Evolutionary conservation across 2,113 vertebrate genomes (phyloP), one percentile per base, ranked within the genome.

Genomic region (Suncus etruscus): DNA sequence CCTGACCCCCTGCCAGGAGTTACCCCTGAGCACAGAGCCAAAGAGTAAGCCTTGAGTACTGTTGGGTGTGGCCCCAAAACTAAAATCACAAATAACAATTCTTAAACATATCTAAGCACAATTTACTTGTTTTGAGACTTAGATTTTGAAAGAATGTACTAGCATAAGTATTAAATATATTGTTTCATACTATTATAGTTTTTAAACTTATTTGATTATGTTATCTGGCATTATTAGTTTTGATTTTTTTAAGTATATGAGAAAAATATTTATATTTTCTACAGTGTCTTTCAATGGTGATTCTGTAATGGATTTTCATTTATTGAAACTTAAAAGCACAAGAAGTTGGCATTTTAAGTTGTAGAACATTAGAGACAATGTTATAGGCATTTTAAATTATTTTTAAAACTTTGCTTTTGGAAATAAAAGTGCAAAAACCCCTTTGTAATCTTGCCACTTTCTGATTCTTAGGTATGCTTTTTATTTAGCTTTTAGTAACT

Each of bases 401-500:
- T 97, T 97, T 95, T 89, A 92, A 1, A 39, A 90, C 95, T 94
- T 95, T 86, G 29, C 93, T 96, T 96, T 97, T 94, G 95, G 83
- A 91, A 96, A 94, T 84, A 87, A 39, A 93, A 86, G 45, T 94
- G 93, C 48, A 93, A 93, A 45, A 70, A 7, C 1, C 84, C 14
- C 92, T 93, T 94, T 93, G 66, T 92, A 95, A 91, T 97, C 93
- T 95, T 96, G 90, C 94, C 96, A 83, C 51, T 91, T 97, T 90
- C 83, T 39, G 31, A 73, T 97, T 95, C 50, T 96, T 97, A 97
- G 96, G 95, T 97, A 95, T 97, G 94, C 92, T 96, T 96, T 96
- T 97, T 98, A 97, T 97, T 98, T 98, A 97, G 96, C 87, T 98
- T 98, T 98, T 97, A 97, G 97, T 98, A 98, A 97, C 97, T 98